A percentile compares a stretch with the other conserved stretches of the same genome.
phyloP scores from a whole-genome alignment of 2,888 invertebrate species.

The Idaea dimidiata region DNA sequence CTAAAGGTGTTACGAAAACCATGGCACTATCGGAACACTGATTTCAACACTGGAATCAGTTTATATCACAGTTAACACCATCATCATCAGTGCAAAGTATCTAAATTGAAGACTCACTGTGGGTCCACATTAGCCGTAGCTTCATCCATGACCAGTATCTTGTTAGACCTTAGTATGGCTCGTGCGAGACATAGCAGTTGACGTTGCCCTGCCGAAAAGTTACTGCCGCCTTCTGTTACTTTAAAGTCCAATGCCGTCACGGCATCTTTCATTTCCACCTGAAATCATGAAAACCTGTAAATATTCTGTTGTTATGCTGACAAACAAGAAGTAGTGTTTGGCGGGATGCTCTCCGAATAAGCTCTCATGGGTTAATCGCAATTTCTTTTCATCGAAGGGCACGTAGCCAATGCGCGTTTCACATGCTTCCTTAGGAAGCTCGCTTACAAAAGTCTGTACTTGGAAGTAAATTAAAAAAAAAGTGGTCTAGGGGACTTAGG shows the following conservation, averaged over 20 bases:
- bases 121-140: constrained; percentile 81
- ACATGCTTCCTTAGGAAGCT: no score
- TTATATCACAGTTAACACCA: neutral
- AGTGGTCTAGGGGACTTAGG: no score
- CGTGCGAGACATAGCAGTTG: constrained; percentile 90
- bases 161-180: constrained; percentile 87
- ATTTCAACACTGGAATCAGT: neutral
- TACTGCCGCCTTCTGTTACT: constrained; percentile 86
- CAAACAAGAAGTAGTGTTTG: no score
- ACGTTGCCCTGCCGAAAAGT: constrained; percentile 90
- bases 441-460: no score
- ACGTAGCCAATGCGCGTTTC: no score
- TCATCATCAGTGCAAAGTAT: neutral
- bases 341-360: no score
- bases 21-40: no score
- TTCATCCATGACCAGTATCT: constrained; percentile 84
- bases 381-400: no score
- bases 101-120: constrained; percentile 68
- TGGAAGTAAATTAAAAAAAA: no score
- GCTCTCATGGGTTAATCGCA: no score
- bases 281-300: neutral
- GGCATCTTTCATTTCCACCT: constrained; percentile 88
- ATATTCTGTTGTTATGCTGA: neutral
- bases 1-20: no score
- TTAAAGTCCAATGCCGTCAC: constrained; percentile 84